Evolutionary conservation across 92 coral and sea anemone species (phyloP).

Genomic region (Galaxea fascicularis): DNA sequence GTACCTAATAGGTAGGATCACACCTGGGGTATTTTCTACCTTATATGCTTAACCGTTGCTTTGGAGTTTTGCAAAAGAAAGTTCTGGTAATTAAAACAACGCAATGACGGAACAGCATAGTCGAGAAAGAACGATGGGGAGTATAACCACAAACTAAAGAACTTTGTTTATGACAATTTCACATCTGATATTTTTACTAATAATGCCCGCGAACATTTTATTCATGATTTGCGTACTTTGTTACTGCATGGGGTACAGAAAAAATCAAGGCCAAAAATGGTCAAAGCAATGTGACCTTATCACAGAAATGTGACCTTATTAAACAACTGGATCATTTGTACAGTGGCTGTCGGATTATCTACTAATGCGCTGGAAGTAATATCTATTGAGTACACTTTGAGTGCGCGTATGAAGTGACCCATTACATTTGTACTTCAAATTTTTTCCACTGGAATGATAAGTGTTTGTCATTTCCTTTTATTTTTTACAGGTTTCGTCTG

Average conservation of each 20-base stretch:
- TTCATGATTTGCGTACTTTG: too few relatives aligned
- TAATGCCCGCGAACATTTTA: background rate
- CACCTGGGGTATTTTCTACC: background rate
- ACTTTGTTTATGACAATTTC: background rate
- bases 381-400: background rate
- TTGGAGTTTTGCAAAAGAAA: background rate
- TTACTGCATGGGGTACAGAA: too few relatives aligned
- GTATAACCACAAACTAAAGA: background rate
- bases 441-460: background rate
- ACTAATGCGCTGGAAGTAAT: background rate
- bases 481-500: background rate
- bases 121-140: background rate
- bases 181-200: background rate
- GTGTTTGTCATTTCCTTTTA: background rate
- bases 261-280: too few relatives aligned
- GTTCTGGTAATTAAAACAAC: background rate
- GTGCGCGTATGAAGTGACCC: slow-evolving; percentile 3
- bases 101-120: background rate
- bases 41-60: background rate
- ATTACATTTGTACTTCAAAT: background rate
- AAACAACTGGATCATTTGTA: background rate
- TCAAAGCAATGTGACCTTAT: too few relatives aligned
- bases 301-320: too few relatives aligned
- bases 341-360: background rate
- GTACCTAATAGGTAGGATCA: background rate